A percentile compares a stretch with the other conserved stretches of the same genome.
Evolutionary conservation across 1,140 invertebrate species (phyloP).

Genomic region (Gryon sp.): DNA sequence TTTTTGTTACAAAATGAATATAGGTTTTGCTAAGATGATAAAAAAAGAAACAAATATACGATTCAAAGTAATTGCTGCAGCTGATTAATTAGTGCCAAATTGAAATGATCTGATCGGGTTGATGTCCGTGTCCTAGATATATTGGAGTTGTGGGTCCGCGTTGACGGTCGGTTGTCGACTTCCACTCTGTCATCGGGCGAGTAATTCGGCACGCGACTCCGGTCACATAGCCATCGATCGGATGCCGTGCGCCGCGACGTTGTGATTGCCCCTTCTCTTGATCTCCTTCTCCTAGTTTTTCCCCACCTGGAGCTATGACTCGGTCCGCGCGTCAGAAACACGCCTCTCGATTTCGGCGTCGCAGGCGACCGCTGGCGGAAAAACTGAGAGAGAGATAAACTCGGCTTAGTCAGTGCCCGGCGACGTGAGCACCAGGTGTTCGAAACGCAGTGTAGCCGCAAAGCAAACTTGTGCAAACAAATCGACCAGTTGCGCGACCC

Average conservation of each 20-base stretch:
- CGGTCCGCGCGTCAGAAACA: constrained; percentile 68
- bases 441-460: neutral
- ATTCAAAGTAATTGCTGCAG: too few species aligned
- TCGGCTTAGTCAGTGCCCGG: constrained; percentile 53
- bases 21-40: too few species aligned
- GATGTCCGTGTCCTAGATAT: neutral
- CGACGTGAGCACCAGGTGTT: constrained; percentile 50
- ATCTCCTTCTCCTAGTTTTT: constrained; percentile 46
- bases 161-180: constrained; percentile 12
- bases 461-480: neutral
- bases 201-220: constrained; percentile 55
- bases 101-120: too few species aligned
- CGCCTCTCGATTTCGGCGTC: constrained; percentile 58
- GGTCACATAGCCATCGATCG: constrained; percentile 70
- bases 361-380: constrained; percentile 47
- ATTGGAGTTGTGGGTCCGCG: neutral
- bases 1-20: too few species aligned
- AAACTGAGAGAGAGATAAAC: constrained; percentile 45
- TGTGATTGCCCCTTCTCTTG: constrained; percentile 32
- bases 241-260: constrained; percentile 70
- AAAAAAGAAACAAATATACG: too few species aligned
- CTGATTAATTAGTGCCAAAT: too few species aligned
- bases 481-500: constrained; percentile 12
- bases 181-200: constrained; percentile 43
- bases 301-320: constrained; percentile 67